Evolutionary conservation across 2,888 invertebrate genomes (phyloP).

Genomic region (Catotricha subobsoleta): DNA sequence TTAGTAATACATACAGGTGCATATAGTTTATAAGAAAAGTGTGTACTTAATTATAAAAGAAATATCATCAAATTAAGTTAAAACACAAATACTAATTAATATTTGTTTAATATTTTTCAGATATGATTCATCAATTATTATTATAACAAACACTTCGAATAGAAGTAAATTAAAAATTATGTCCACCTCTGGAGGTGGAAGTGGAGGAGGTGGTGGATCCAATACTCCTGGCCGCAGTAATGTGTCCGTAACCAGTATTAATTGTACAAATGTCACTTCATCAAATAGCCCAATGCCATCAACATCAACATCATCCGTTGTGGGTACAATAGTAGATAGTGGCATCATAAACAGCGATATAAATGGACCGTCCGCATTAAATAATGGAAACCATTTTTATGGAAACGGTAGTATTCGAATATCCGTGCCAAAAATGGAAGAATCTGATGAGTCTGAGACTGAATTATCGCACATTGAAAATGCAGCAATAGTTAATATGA

Average conservation of each 20-base stretch:
- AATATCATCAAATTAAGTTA: no score
- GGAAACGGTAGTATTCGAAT: slow-evolving; percentile 16
- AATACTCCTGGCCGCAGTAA: slow-evolving; percentile 22
- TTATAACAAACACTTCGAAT: no score
- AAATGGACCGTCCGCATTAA: no score
- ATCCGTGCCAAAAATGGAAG: slow-evolving; percentile 22
- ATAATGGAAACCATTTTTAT: slow-evolving; percentile 10
- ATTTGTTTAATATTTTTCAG: no score
- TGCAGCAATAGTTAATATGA: slow-evolving; percentile 30
- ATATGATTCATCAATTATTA: no score
- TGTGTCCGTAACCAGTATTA: slow-evolving; percentile 68
- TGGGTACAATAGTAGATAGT: no score
- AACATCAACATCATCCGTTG: slow-evolving; percentile 12
- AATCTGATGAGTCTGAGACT: slow-evolving; percentile 25
- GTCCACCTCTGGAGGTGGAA: background rate
- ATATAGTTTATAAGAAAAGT: no score
- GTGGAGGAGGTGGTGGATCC: background rate
- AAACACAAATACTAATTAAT: no score
- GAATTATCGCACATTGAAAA: slow-evolving; percentile 29
- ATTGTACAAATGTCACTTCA: slow-evolving; percentile 27
- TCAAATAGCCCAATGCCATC: slow-evolving; percentile 7
- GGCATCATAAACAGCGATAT: no score
- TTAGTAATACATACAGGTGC: no score
- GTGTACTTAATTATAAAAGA: no score
- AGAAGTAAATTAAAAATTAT: background rate